phyloP scores from a whole-genome alignment of 2,113 vertebrate genomes.

The Tiliqua scincoides region DNA sequence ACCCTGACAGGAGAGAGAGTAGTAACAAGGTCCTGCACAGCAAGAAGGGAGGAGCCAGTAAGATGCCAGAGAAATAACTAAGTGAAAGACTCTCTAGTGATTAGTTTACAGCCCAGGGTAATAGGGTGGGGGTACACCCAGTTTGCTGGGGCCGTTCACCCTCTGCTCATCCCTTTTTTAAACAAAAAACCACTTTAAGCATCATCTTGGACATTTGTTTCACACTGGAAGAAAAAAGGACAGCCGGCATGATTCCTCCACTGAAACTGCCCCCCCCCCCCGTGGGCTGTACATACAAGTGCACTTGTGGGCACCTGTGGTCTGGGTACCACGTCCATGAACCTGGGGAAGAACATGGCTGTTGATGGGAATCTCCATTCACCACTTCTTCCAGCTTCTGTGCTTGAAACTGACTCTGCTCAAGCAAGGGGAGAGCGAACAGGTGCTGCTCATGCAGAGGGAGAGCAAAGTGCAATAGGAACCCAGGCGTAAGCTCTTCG shows the following conservation, averaged over 20 bases:
- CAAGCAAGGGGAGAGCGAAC: slow-evolving; percentile 53
- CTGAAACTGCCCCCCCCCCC: not conserved
- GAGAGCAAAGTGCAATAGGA: slow-evolving; percentile 68
- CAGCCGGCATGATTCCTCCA: slow-evolving; percentile 31
- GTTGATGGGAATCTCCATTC: not conserved
- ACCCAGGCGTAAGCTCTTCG: not conserved
- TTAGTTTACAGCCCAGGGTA: slow-evolving; percentile 72
- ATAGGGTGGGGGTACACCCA: slow-evolving; percentile 42
- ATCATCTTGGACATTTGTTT: slow-evolving; percentile 60
- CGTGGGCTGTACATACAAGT: slow-evolving; percentile 22
- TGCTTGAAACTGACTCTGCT: slow-evolving; percentile 32
- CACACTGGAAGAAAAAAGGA: slow-evolving; percentile 60
- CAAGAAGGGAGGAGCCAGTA: slow-evolving; percentile 70
- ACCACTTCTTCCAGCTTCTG: not conserved
- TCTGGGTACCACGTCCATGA: not conserved
- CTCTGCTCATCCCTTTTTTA: slow-evolving; percentile 34
- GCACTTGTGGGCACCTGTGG: not conserved
- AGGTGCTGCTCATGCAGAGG: slow-evolving; percentile 54
- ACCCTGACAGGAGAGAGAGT: slow-evolving; percentile 66
- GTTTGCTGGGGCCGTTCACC: slow-evolving; percentile 18
- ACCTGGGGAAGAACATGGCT: not conserved
- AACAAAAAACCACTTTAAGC: slow-evolving; percentile 64
- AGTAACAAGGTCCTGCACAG: slow-evolving; percentile 51
- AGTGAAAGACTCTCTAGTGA: slow-evolving; percentile 62
- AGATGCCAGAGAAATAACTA: slow-evolving; percentile 75